Base-by-base conservation (phyloP, 2,888 invertebrate species). In the Eumacrocentrus americanus region DNA sequence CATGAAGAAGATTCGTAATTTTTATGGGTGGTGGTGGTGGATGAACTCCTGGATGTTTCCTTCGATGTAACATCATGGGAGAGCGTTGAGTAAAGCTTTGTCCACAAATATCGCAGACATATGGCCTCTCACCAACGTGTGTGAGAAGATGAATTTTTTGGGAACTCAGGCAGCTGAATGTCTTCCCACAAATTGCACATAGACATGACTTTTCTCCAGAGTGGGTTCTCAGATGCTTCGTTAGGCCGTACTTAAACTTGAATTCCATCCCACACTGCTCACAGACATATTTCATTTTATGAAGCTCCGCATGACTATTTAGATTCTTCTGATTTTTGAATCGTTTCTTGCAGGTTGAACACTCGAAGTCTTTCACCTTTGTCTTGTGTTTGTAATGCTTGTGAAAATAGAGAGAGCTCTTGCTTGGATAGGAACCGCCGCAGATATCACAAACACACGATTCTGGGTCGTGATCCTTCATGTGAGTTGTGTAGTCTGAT, bases 401-500 rank as follows among this genome's bases (percentile, higher is more conserved):
- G 61, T 79, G 78, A 52, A 75, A 77, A 66, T 79, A 79, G 1
- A 78, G 67, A 0, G 78, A 78, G 47, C 76, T 78, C 23, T 72
- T 75, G 67, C 70, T 79, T 0, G 75, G 62, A 59, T 78, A 79
- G 0, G 73, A 74, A 0, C 72, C 67, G 3, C 78, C 79, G 58
- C 79, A 79, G 9, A 77, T 73, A 57, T 79, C 79, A 58, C 79
- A 79, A 1, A 78, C 71, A 51, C 74, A 76, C 1, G 76, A 73
- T 18, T 78, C 79, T 0, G 69, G 67, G 18, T 77, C 74, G 63
- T 79, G 79, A 35, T 79, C 74, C 46, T 77, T 78, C 81, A 86
- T 69, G 82, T 86, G 79, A 74, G 84, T 68, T 80, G 77, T 64
- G 79, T 69, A 85, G 80, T 85, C 85, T 1, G 83, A 82, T 1